Evolutionary conservation across 2,888 invertebrate genomes (phyloP), one percentile per base, ranked within the genome.

Genomic region (Antheraea yamamai): DNA sequence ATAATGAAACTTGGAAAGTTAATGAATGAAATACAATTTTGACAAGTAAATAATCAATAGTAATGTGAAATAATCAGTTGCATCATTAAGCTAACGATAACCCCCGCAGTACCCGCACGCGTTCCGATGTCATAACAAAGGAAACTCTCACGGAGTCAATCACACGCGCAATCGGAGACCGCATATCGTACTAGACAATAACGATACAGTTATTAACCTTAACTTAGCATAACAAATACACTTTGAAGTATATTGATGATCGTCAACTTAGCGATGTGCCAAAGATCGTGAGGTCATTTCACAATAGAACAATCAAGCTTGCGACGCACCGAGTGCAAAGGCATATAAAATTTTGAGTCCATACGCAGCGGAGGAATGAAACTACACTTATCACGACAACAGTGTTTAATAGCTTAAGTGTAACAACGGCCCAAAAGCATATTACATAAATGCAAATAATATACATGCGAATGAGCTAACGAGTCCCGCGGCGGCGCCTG

Each of bases 191-290:
- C 79, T 80, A 85, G 84, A 83, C 83, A 83, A 82, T 81, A 77
- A 79, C 80, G 82, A 85, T 85, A 85, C 79, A 86, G 82, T 85
- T 87, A 88, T 90, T 89, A 89, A 83, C 84, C 85, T 80, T 82
- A 83, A 82, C 77, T 83, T 83, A 82, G 81, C 82, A 82, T 82
- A 88, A 88, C 89, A 87, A 88, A 90, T 82, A 84, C 76, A 80
- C 77, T 83, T 78, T 82, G 87, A 87, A 82, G 87, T 83, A 79
- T 88, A 90, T 89, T 89, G 87, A 91, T 91, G 90, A 87, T 82
- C 82, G 81, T 82, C 74, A 75, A 77, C 75, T 76, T 76, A 80
- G 83, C 84, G 87, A 87, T 85, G 84, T 86, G 84, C 83, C 83
- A 80, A 83, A 83, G 84, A 85, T 89, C 88, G 89, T 89, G 88